Conservation (phyloP, 2,888 invertebrate genomes). For the Xestia sexstrigata region DNA sequence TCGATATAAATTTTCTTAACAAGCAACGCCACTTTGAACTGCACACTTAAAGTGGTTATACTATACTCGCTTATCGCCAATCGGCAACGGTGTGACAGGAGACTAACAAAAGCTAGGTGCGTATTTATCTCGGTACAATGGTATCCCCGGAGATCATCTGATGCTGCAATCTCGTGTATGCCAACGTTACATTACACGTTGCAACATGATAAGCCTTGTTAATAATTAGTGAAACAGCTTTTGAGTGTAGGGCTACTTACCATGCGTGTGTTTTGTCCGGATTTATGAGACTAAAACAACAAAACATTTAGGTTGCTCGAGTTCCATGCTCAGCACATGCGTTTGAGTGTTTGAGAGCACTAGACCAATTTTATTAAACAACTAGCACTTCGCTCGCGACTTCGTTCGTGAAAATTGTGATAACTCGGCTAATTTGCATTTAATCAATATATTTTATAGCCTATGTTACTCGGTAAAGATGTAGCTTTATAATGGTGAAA, state of each 20-base stretch:
- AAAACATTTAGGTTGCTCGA: not conserved
- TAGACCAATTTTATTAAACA: not conserved
- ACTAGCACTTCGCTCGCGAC: too few species aligned
- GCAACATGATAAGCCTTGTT: conserved; percentile 8
- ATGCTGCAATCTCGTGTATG: not conserved
- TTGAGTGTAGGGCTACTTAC: not conserved
- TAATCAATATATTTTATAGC: too few species aligned
- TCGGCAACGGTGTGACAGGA: not conserved
- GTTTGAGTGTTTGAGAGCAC: not conserved
- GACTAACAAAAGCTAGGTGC: not conserved
- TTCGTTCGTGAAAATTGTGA: too few species aligned
- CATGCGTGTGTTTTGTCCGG: not conserved
- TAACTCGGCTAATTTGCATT: too few species aligned
- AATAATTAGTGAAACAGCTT: conserved; percentile 2
- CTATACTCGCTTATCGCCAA: not conserved
- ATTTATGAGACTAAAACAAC: too few species aligned
- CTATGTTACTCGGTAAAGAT: too few species aligned
- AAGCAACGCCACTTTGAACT: too few species aligned
- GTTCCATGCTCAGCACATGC: not conserved
- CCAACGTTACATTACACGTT: not conserved
- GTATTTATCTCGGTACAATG: not conserved
- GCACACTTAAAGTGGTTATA: too few species aligned
- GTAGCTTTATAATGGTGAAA: too few species aligned
- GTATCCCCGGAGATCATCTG: not conserved
- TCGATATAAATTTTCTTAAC: too few species aligned